Evolutionary conservation across 2,888 invertebrate genomes (phyloP).

Genomic region (Agrochola circellaris): DNA sequence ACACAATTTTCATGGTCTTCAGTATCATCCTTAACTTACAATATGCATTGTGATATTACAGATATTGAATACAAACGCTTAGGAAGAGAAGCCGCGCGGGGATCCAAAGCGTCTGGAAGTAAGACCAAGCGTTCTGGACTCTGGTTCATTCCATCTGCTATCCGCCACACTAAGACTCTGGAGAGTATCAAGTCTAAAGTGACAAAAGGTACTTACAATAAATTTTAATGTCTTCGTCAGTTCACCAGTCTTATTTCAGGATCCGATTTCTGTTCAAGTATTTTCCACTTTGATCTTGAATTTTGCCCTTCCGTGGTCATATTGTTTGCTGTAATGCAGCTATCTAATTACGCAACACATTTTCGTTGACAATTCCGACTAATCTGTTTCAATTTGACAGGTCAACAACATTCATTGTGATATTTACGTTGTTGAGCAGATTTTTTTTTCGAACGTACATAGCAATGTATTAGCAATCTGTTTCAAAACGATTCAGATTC

Average conservation of each 20-base stretch:
- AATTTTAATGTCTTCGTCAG: not conserved
- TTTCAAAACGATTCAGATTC: too few relatives aligned
- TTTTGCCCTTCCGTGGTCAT: not conserved
- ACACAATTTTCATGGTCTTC: too few relatives aligned
- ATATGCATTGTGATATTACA: conserved; percentile 65
- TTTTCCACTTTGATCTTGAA: not conserved
- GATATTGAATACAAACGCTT: conserved; percentile 89
- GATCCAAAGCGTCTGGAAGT: conserved; percentile 75
- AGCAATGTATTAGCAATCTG: too few relatives aligned
- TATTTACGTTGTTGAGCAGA: too few relatives aligned
- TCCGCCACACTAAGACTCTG: conserved; percentile 87
- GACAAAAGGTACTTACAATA: conserved; percentile 78
- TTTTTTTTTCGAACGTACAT: too few relatives aligned
- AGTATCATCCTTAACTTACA: too few relatives aligned
- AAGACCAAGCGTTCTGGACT: conserved; percentile 83
- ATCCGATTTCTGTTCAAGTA: conserved; percentile 1
- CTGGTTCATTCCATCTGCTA: conserved; percentile 89
- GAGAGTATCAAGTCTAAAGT: conserved; percentile 89
- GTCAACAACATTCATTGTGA: too few relatives aligned
- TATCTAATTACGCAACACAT: too few relatives aligned
- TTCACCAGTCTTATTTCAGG: not conserved
- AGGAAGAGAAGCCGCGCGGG: conserved; percentile 79
- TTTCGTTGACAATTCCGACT: too few relatives aligned
- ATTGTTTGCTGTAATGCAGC: not conserved
- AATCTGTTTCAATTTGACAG: too few relatives aligned